Conservation (phyloP, 2,797 vertebrate genomes). For the Oryzias sinensis region DNA sequence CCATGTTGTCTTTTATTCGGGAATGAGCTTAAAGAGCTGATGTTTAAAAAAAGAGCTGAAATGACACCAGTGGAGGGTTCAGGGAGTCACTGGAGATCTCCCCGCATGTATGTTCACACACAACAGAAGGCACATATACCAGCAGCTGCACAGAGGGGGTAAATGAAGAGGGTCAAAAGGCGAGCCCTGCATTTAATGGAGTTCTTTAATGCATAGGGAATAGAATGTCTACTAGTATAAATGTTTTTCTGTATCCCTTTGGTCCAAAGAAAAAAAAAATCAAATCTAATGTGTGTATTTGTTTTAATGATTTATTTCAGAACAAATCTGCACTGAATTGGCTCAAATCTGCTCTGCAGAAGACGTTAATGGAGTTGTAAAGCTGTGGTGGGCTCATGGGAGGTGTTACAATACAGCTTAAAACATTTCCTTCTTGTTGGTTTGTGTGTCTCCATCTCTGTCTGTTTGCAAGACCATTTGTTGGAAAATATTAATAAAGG, state of each 20-base stretch:
- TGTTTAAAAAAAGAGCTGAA: slow-evolving; percentile 81
- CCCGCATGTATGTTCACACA: slow-evolving; percentile 7
- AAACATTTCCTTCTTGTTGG: slow-evolving; percentile 45
- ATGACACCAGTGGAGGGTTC: slow-evolving; percentile 68
- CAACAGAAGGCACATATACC: slow-evolving; percentile 25
- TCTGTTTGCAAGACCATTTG: slow-evolving; percentile 41
- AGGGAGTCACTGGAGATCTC: slow-evolving; percentile 70
- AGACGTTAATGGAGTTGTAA: slow-evolving; percentile 75
- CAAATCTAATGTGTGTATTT: slow-evolving; percentile 57
- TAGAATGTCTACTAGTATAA: slow-evolving; percentile 50
- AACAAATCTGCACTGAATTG: slow-evolving; percentile 69
- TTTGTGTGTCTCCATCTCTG: slow-evolving; percentile 21
- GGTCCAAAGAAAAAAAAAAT: slow-evolving; percentile 55
- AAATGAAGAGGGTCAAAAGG: slow-evolving; percentile 64
- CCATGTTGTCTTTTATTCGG: slow-evolving; percentile 99
- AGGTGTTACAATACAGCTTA: slow-evolving; percentile 68
- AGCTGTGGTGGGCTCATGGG: slow-evolving; percentile 66
- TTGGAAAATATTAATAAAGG: slow-evolving; percentile 29
- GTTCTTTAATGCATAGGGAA: slow-evolving; percentile 35
- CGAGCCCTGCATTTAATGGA: slow-evolving; percentile 49
- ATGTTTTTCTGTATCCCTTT: slow-evolving; percentile 58
- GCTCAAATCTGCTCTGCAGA: slow-evolving; percentile 66
- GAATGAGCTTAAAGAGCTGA: slow-evolving; percentile 79
- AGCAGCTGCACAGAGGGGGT: not conserved
- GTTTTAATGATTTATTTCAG: slow-evolving; percentile 75